Percentiles rank a stretch among this genome's conserved stretches.
Evolutionary conservation across 2,888 invertebrate species (phyloP).

Genomic region (Panzeria rudis): DNA sequence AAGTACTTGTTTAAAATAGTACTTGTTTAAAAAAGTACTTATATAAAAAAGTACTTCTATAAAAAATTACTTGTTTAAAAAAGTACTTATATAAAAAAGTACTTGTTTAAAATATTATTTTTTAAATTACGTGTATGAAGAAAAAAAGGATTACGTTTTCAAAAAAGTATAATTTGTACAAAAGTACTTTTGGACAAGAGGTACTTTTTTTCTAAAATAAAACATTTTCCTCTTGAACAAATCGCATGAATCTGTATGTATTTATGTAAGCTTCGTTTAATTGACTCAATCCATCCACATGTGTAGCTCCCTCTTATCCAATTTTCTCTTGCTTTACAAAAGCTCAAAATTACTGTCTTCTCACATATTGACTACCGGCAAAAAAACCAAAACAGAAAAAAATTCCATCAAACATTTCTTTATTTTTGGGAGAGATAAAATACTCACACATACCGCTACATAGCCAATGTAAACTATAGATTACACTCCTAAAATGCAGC

Average conservation of each 20-base stretch:
- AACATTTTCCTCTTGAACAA: neutral
- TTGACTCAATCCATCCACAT: neutral
- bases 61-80: too few species aligned
- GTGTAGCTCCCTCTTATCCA: neutral
- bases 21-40: too few species aligned
- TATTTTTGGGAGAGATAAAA: neutral
- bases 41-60: too few species aligned
- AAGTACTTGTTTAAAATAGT: too few species aligned
- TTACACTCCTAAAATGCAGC: constrained; percentile 22
- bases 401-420: constrained; percentile 59
- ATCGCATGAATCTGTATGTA: neutral
- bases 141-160: too few species aligned
- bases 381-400: neutral
- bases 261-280: neutral
- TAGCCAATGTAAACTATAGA: constrained; percentile 1
- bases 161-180: neutral
- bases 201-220: neutral
- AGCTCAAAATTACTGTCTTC: neutral
- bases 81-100: too few species aligned
- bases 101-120: too few species aligned
- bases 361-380: neutral
- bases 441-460: neutral
- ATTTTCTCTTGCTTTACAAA: constrained; percentile 1
- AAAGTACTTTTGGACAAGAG: neutral
- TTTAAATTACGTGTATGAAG: too few species aligned